These are phyloP conservation scores for Megalops cyprinoides DNA, from an alignment of 2,797 vertebrate genomes.

Conservation along the genomic window DNA sequence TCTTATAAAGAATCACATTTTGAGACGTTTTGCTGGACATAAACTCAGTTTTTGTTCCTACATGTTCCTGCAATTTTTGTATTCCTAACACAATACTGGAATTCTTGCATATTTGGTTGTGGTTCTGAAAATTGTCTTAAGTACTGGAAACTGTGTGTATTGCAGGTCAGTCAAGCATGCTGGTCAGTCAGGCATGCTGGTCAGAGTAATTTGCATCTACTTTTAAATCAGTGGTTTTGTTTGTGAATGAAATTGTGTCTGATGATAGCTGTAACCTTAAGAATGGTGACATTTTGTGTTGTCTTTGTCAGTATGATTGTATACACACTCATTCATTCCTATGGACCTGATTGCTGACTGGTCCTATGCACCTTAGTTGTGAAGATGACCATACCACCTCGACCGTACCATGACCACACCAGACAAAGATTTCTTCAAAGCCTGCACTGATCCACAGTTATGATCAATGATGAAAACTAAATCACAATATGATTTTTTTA, in stretches of 20 bases:
- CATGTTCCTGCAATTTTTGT: not conserved
- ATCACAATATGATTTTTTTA: not conserved
- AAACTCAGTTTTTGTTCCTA: not conserved
- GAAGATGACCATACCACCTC: not conserved
- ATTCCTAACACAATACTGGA: not conserved
- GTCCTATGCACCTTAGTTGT: not conserved
- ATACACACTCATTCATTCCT: slow-evolving; percentile 33
- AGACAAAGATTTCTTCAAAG: not conserved
- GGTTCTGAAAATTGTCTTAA: slow-evolving; percentile 11
- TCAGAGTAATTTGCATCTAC: not conserved
- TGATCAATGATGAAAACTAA: not conserved
- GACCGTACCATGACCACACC: not conserved
- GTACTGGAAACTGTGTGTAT: slow-evolving; percentile 24
- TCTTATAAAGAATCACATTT: not conserved
- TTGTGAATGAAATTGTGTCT: slow-evolving; percentile 33
- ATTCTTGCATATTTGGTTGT: not conserved
- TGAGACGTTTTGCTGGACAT: not conserved
- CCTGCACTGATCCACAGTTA: not conserved
- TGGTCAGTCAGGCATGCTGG: not conserved
- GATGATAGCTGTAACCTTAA: slow-evolving; percentile 38
- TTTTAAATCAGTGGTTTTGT: slow-evolving; percentile 20
- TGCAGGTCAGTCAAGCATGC: not conserved
- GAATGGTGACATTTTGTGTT: slow-evolving; percentile 35
- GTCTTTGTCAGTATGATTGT: slow-evolving; percentile 41
- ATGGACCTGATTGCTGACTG: not conserved